Evolutionary conservation across 2,797 vertebrate species (phyloP), one percentile per base, ranked within the genome.

Genomic region (Coluber constrictor): DNA sequence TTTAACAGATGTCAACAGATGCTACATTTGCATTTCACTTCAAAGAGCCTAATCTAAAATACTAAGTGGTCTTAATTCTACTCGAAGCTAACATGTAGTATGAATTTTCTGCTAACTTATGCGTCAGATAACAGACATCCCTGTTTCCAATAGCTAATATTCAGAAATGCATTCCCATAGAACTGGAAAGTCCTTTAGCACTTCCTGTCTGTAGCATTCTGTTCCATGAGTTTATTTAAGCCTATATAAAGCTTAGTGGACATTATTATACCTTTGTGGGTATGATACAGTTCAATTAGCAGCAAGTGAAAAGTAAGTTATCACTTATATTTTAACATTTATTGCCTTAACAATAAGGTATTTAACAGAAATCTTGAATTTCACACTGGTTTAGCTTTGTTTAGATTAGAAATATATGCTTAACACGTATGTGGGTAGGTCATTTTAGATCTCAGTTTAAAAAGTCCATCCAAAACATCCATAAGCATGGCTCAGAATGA

Each of bases 401-500:
- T 59, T 54, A 32, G 55, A 23, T 59, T 54, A 32, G 55, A 23
- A 27, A 63, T n/a, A 27, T 2, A 2, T 57, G 25, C 51, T 37
- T 43, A 63, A 55, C 4, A 43, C n/a, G 0, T 18, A 32, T 89
- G 66, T 56, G 56, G 27, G 37, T 60, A 37, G 2, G 9, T 54
- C 51, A 63, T 15, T 74, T 88, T 7, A 63, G 43, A 43, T 43
- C 25, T 61, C 87, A 83, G 16, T 3, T 54, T 54, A n/a, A 61
- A 56, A 61, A 47, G 37, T 4, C 4, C 86, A 88, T 90, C 60
- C 74, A 12, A 51, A 86, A 86, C 10, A 16, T 92, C 54, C 61
- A 54, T 63, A 16, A 93, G 83, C 87, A 37, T 83, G 51, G 86
- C 96, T 93, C 94, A 95, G 96, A 95, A 94, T 92, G 91, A 96